phyloP scores from a whole-genome alignment of 1,140 invertebrate species.

The Platyscapa corneri region DNA sequence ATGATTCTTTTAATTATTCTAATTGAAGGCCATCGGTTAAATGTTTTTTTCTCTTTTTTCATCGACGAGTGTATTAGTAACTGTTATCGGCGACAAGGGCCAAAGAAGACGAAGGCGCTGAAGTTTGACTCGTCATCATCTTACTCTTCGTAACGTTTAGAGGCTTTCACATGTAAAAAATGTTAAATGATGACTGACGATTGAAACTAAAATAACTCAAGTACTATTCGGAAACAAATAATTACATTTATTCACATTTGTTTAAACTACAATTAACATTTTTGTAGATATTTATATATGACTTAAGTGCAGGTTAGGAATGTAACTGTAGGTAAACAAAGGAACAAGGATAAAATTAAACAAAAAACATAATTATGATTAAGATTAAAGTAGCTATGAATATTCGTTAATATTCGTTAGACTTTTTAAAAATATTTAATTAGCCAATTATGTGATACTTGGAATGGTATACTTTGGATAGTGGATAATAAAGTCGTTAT shows the following conservation, averaged over 20 bases:
- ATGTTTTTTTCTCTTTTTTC: conserved; percentile 14
- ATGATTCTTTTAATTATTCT: conserved; percentile 37
- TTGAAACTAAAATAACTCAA: conserved; percentile 21
- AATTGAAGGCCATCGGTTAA: conserved; percentile 15
- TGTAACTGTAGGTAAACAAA: background rate
- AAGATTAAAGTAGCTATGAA: background rate
- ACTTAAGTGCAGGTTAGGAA: background rate
- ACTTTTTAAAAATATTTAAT: background rate
- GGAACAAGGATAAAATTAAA: background rate
- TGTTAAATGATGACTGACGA: conserved; percentile 3
- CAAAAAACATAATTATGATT: background rate
- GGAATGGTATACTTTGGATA: no score
- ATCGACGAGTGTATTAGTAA: conserved; percentile 29
- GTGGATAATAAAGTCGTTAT: no score
- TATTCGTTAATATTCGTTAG: background rate
- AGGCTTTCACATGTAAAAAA: background rate
- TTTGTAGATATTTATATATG: conserved; percentile 1
- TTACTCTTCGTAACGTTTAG: conserved; percentile 6
- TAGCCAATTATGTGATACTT: background rate
- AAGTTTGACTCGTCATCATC: conserved; percentile 9
- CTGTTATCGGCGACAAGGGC: conserved; percentile 37
- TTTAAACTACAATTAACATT: conserved; percentile 29
- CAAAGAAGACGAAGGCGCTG: conserved; percentile 13
- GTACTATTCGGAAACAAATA: conserved; percentile 18
- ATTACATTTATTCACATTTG: conserved; percentile 34